Evolutionary conservation across 2,113 vertebrate genomes (phyloP).

Genomic region (Struthidea cinerea): DNA sequence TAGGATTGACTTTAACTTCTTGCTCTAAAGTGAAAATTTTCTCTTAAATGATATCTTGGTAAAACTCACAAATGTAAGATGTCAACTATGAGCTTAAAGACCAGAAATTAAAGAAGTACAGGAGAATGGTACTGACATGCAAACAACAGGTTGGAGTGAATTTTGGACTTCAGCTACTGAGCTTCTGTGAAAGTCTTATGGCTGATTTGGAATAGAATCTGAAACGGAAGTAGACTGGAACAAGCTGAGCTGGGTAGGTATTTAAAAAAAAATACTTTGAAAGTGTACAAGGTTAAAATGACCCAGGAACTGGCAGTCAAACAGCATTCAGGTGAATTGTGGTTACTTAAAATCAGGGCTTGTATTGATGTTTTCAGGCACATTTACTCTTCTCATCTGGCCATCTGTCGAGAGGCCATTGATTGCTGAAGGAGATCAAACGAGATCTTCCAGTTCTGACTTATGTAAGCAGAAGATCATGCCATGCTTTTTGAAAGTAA

Average conservation of each 20-base stretch:
- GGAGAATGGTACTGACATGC: background rate
- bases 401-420: background rate
- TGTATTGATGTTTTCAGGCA: background rate
- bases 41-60: background rate
- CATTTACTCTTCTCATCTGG: background rate
- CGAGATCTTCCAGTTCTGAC: background rate
- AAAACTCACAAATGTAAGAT: background rate
- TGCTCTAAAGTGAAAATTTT: background rate
- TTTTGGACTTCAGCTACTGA: background rate
- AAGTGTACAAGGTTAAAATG: background rate
- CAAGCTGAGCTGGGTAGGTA: background rate
- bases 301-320: background rate
- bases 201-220: background rate
- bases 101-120: background rate
- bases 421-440: background rate
- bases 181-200: background rate
- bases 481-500: background rate
- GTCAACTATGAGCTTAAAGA: background rate
- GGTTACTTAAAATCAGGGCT: background rate
- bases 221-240: background rate
- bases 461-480: background rate
- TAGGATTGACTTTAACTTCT: background rate
- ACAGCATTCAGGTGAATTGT: background rate
- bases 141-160: background rate
- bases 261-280: background rate